These are phyloP conservation scores for Anoura caudifer DNA, from an alignment of 2,113 vertebrate species.

Conservation along the genomic window DNA sequence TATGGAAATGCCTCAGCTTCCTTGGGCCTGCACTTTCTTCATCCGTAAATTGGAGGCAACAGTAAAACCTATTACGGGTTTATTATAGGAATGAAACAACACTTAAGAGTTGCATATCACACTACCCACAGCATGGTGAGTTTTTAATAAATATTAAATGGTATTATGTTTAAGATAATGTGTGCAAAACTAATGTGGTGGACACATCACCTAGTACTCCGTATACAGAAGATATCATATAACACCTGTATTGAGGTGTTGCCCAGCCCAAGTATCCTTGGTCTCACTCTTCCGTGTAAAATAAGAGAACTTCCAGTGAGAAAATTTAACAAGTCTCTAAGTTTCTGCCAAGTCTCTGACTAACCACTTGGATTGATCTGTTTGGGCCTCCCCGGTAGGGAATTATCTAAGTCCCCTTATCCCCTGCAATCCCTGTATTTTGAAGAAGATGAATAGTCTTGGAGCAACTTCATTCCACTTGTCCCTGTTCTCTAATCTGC, in stretches of 20 bases:
- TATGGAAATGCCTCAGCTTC: not conserved
- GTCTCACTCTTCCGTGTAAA: not conserved
- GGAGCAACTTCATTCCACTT: not conserved
- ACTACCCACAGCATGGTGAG: not conserved
- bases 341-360: conserved; percentile 12
- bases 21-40: not conserved
- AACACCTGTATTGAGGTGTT: not conserved
- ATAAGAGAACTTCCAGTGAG: not conserved
- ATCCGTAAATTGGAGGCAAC: not conserved
- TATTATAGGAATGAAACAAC: not conserved
- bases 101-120: not conserved
- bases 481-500: conserved; percentile 34
- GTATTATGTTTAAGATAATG: not conserved
- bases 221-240: not conserved
- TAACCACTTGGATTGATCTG: conserved; percentile 29
- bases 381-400: not conserved
- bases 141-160: not conserved
- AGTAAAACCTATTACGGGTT: not conserved
- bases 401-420: conserved; percentile 28
- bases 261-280: not conserved
- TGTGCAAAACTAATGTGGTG: not conserved
- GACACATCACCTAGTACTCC: not conserved
- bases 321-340: not conserved
- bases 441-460: conserved; percentile 24
- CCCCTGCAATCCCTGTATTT: not conserved